Conservation (phyloP, 2,797 vertebrate genomes). For the Rhynchotus rufescens region DNA sequence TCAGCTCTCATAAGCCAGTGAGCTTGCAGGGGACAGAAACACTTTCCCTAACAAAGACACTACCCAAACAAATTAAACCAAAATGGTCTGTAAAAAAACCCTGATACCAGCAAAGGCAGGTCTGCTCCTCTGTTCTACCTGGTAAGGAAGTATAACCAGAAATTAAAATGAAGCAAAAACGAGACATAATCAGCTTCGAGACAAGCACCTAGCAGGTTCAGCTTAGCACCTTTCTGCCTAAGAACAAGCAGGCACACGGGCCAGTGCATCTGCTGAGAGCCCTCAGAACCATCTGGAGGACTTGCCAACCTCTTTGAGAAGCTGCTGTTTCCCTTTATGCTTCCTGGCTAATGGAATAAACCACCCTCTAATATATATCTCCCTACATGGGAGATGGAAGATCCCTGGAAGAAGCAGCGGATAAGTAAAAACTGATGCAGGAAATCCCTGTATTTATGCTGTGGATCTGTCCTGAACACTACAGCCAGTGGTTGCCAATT, state of each 20-base stretch:
- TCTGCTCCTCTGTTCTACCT: conserved; percentile 2
- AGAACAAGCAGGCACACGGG: conserved; percentile 37
- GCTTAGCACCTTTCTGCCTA: conserved; percentile 53
- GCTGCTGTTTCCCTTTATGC: background rate
- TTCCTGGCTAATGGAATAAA: background rate
- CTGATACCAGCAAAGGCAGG: background rate
- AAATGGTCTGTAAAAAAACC: background rate
- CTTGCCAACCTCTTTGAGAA: background rate
- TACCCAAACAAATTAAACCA: background rate
- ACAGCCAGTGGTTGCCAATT: background rate
- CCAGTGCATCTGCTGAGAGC: background rate
- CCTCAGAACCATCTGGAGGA: background rate
- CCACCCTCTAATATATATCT: background rate
- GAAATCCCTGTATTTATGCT: background rate
- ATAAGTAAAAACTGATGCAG: background rate
- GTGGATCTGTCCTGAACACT: background rate
- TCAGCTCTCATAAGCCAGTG: background rate
- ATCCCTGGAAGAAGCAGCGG: background rate
- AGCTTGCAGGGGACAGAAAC: background rate
- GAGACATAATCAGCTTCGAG: background rate
- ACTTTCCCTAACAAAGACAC: background rate
- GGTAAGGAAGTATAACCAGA: conserved; percentile 42
- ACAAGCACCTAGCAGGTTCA: background rate
- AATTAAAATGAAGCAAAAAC: background rate
- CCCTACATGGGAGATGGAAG: background rate